Evolutionary conservation across 37 sponge, comb jelly and placozoan species (phyloP).

Genomic region (Geodia barretti): DNA sequence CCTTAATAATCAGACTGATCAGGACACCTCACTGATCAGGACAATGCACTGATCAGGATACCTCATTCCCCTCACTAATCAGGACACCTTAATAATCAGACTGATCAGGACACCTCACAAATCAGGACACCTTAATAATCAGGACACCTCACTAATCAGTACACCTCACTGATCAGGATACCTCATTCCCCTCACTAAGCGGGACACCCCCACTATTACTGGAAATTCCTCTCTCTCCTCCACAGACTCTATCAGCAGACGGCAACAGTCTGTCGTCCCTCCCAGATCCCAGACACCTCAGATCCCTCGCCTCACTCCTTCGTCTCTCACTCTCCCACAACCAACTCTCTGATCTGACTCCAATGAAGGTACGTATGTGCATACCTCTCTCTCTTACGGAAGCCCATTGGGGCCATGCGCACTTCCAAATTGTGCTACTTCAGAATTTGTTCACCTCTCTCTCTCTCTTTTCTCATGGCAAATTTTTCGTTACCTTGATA

Average conservation of each 20-base stretch:
- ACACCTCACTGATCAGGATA: background rate
- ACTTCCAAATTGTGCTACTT: background rate
- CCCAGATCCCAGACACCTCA: background rate
- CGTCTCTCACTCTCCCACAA: conserved; percentile 78
- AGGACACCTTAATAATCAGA: background rate
- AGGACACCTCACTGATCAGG: background rate
- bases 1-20: too few relatives aligned
- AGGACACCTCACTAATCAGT: background rate
- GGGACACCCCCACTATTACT: background rate
- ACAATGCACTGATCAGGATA: background rate
- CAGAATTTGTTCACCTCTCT: conserved; percentile 5
- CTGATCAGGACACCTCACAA: background rate
- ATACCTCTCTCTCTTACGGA: too few relatives aligned
- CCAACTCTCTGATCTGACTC: conserved; percentile 15
- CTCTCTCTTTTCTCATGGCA: too few relatives aligned
- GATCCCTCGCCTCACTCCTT: conserved; percentile 35
- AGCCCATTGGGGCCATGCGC: too few relatives aligned
- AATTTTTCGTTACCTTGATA: too few relatives aligned
- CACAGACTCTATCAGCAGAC: background rate
- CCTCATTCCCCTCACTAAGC: background rate
- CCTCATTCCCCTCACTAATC: background rate
- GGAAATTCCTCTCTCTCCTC: background rate
- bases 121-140: background rate
- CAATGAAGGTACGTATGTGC: conserved; percentile 57
- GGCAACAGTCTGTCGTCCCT: background rate